Evolutionary conservation across 2,888 invertebrate species (phyloP).

Genomic region (Norana najaformis): DNA sequence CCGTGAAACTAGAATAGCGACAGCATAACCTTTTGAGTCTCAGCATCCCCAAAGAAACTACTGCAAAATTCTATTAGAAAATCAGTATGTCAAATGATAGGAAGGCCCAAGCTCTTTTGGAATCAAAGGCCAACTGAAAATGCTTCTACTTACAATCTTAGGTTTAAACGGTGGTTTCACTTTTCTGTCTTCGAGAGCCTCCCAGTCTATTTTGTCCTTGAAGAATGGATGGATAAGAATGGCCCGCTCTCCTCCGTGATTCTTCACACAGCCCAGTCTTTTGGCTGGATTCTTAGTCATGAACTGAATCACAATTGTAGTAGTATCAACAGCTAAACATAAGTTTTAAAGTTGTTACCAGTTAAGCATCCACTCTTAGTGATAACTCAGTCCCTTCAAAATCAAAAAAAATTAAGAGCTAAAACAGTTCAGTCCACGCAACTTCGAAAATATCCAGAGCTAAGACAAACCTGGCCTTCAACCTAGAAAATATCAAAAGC

Average conservation of each 20-base stretch:
- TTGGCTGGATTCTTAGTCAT: conserved; percentile 96
- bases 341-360: background rate
- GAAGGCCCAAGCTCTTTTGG: background rate
- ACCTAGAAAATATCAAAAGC: no score
- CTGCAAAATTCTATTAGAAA: background rate
- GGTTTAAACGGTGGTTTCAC: conserved; percentile 97
- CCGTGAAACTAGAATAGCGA: background rate
- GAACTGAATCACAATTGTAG: conserved; percentile 68
- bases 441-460: no score
- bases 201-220: conserved; percentile 90
- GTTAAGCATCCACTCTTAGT: background rate
- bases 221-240: conserved; percentile 79
- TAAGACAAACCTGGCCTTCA: background rate
- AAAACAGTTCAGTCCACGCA: no score
- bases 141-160: conserved; percentile 79
- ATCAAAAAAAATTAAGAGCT: background rate
- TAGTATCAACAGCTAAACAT: background rate
- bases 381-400: no score
- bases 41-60: background rate
- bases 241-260: conserved; percentile 77
- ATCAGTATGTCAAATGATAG: background rate
- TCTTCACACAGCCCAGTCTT: conserved; percentile 83
- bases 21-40: background rate
- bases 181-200: conserved; percentile 82
- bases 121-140: background rate